Conservation (phyloP, 2,888 invertebrate species). For the Acleris holmiana region DNA sequence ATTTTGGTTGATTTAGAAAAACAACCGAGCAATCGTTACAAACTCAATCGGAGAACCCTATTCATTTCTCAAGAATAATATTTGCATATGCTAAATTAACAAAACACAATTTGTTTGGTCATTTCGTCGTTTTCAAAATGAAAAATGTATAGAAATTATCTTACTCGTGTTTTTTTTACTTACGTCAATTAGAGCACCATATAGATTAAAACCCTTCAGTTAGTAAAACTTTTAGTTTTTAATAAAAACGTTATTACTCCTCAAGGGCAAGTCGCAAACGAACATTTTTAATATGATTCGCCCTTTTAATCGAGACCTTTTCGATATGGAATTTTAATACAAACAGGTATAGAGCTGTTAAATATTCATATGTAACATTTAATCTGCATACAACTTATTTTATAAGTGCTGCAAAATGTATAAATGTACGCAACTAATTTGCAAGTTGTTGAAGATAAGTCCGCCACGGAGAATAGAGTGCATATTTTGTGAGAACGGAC, state of each 20-base stretch:
- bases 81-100: no score
- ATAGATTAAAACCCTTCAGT: no score
- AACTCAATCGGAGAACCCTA: not conserved
- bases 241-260: not conserved
- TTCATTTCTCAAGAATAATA: no score
- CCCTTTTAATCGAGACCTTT: constrained; percentile 37
- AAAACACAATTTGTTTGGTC: no score
- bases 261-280: constrained; percentile 21
- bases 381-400: constrained; percentile 31
- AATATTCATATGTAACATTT: constrained; percentile 33
- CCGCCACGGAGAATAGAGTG: not conserved
- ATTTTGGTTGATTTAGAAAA: not conserved
- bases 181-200: no score
- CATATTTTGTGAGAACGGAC: not conserved
- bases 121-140: no score
- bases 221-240: no score
- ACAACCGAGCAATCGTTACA: not conserved
- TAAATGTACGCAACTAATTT: constrained; percentile 27
- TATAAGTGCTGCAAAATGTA: constrained; percentile 15
- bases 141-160: no score
- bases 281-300: constrained; percentile 25
- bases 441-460: constrained; percentile 6
- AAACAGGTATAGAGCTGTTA: constrained; percentile 29
- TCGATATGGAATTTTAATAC: constrained; percentile 26
- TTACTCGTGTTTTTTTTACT: no score